Base-by-base conservation (phyloP, 1,140 invertebrate genomes). In the Bicyclus anynana region DNA sequence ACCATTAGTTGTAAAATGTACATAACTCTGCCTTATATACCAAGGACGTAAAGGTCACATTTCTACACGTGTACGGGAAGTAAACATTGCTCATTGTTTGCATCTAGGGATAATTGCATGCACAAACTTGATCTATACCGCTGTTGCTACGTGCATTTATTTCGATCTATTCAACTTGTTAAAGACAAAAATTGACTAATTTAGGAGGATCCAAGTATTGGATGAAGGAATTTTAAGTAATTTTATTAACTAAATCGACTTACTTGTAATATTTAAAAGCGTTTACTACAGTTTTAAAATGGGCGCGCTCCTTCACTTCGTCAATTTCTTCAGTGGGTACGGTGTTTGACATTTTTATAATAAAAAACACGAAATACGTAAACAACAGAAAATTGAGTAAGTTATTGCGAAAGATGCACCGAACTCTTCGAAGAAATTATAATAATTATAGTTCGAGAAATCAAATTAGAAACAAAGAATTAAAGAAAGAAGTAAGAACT, bases 241-340 rank as follows among this genome's bases (percentile, higher is more conserved):
- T 47, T 26, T 10, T 26, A 26, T 13, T 12, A 26, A 20, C 7
- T 38, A 29, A 21, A 48, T 46, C 14, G 26, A 87, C 88, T 90
- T 81, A 95, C 95, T 93, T 95, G 88, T 97, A 97, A 81, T 93
- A 93, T 89, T 91, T 92, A 77, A 96, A 96, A 50, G 95, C 94
- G 63, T 92, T 91, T 1, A 96, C 90, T 65, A 96, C 94, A 16
- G 94, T 91, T 62, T 93, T 90, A 86, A 96, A 96, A 80, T 96
- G 95, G 59, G 92, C 91, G 64, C 91, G 91, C 75, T 97, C 95
- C 73, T 93, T 91, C 26, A 91, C 92, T 54, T 92, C 91, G 49
- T 92, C 91, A 47, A 88, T 86, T 78, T 86, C 77, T 53, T 87
- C 84, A 6, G 74, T 60, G 9, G 70, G 64, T 13, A 69, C 53